Evolutionary conservation across 1,140 invertebrate species (phyloP), one percentile per base, ranked within the genome.

Genomic region (Drosophila pachea): DNA sequence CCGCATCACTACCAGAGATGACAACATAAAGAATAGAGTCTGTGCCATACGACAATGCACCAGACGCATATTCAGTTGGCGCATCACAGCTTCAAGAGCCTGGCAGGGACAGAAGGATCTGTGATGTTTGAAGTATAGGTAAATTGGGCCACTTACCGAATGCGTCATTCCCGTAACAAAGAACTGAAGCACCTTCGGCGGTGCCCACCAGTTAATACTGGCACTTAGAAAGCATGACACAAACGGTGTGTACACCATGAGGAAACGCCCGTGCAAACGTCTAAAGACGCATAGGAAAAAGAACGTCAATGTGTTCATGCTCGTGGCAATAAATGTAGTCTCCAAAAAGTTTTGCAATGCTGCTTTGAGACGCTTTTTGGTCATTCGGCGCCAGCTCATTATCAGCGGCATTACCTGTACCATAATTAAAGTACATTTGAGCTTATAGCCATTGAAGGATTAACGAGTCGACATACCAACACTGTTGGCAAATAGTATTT

Each of bases 401-500:
- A 79, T 5, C 42, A 79, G 33, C 0, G 78, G 78, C 4, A 43
- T 43, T 43, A 76, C 7, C 75, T 77, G 4, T 16, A 56, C 22
- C 16, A 8, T 11, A 29, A 49, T 9, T 2, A 9, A 6, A 31
- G n/a, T 6, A 7, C 0, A 33, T 4, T 36, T 32, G 8, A 40
- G 12, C 50, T 4, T 7, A 3, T 7, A 7, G 35, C 9, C 7
- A 7, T 2, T 52, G 2, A 7, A 7, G 12, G 4, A 36, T 33
- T 8, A 48, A 31, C 0, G 2, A 36, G 16, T 29, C 3, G 43
- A 61, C 79, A 47, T 54, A 84, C 81, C 76, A 86, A 29, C 36
- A 83, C 40, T 40, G 77, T 9, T 1, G 81, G 81, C 11, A 58
- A 53, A 61, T 79, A 86, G 35, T 84, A 84, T 53, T 74, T 79